Conservation (phyloP, 1,140 invertebrate species). For the Drosophila pseudoananassae region DNA sequence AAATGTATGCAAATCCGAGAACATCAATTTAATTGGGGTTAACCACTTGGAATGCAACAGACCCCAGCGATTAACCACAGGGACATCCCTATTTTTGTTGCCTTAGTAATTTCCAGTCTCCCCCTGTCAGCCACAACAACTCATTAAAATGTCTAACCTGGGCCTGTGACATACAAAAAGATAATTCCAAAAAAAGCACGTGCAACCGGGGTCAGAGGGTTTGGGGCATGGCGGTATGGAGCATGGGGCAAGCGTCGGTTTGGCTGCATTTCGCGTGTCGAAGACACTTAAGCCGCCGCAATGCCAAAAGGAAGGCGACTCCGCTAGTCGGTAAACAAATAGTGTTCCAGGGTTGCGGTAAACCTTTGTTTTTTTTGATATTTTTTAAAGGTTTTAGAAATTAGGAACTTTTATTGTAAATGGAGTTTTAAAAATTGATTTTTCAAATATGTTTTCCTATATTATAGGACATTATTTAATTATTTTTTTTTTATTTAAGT, state of each 20-base stretch:
- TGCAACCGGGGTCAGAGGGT: conserved; percentile 42
- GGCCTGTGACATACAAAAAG: conserved; percentile 62
- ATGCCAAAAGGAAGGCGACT: conserved; percentile 52
- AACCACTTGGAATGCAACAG: conserved; percentile 69
- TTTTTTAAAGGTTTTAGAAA: background rate
- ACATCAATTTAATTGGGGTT: conserved; percentile 48
- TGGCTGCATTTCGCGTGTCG: conserved; percentile 74
- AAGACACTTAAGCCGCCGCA: conserved; percentile 83
- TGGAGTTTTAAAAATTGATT: too few relatives aligned
- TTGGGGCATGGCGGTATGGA: conserved; percentile 11
- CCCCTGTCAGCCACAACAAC: conserved; percentile 28
- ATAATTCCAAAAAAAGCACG: conserved; percentile 53
- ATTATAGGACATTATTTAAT: too few relatives aligned
- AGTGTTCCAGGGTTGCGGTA: conserved; percentile 30
- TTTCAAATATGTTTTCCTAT: too few relatives aligned
- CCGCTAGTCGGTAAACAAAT: conserved; percentile 43
- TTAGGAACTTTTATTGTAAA: background rate
- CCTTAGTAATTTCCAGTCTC: conserved; percentile 28
- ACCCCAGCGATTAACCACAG: conserved; percentile 54
- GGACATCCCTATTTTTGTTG: conserved; percentile 30
- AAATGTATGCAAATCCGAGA: conserved; percentile 58
- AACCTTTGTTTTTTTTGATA: background rate
- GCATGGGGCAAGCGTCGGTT: conserved; percentile 4
- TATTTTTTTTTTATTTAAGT: too few relatives aligned
- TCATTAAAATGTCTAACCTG: conserved; percentile 66